phyloP scores from a whole-genome alignment of 1,140 invertebrate genomes.

The Cydia strobilella region DNA sequence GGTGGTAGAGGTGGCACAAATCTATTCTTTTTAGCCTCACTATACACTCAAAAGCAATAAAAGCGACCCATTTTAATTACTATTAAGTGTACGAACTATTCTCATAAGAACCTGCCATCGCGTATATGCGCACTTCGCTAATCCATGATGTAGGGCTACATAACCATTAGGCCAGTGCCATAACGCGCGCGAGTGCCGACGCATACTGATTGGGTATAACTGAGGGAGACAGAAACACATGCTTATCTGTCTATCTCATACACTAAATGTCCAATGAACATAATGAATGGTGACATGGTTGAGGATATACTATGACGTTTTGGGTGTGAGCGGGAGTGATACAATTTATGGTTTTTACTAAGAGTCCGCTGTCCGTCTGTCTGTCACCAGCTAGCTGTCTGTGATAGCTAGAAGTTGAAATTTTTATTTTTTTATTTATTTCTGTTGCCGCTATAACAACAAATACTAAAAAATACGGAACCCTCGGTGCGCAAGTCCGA shows the following conservation, averaged over 20 bases:
- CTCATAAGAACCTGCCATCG: background rate
- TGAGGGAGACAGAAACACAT: background rate
- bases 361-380: too few species aligned
- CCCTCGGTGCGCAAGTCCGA: too few species aligned
- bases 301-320: background rate
- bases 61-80: too few species aligned
- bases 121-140: background rate
- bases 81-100: background rate
- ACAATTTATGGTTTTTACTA: background rate
- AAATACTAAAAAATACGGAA: too few species aligned
- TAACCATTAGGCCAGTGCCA: background rate
- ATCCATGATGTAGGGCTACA: slow-evolving; percentile 11
- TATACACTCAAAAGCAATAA: too few species aligned
- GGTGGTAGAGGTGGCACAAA: too few species aligned
- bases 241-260: background rate
- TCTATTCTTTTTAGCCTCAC: too few species aligned
- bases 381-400: too few species aligned
- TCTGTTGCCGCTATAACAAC: too few species aligned
- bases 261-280: background rate
- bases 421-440: too few species aligned
- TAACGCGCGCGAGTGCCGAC: background rate
- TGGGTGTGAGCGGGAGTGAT: background rate
- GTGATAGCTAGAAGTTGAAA: too few species aligned
- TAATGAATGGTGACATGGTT: background rate
- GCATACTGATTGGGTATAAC: slow-evolving; percentile 3